These are phyloP conservation scores for Copidosoma floridanum DNA, from an alignment of 1,140 invertebrate genomes.

Conservation along the genomic window DNA sequence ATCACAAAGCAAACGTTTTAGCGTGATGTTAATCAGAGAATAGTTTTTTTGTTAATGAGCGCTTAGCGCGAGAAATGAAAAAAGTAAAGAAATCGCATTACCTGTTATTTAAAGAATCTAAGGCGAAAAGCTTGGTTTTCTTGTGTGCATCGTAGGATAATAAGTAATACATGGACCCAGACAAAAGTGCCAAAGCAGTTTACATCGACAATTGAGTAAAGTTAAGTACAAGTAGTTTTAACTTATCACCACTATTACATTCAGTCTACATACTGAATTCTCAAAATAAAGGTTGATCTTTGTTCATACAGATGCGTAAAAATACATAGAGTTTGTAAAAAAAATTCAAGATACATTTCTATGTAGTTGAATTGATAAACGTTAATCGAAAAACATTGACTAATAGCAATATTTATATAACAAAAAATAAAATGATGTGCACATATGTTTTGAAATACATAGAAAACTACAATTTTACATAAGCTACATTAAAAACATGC, in stretches of 20 bases:
- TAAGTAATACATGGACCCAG: constrained; percentile 36
- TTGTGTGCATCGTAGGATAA: constrained; percentile 37
- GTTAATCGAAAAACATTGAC: too few relatives aligned
- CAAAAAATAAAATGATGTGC: too few relatives aligned
- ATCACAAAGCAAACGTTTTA: too few relatives aligned
- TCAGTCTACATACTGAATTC: constrained; percentile 43
- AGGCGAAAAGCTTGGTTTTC: constrained; percentile 41
- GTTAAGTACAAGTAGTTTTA: constrained; percentile 41
- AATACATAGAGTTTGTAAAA: too few relatives aligned
- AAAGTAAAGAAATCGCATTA: constrained; percentile 37
- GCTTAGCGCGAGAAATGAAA: neutral
- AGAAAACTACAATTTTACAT: too few relatives aligned
- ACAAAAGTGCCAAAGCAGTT: constrained; percentile 35
- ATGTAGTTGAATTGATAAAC: too few relatives aligned
- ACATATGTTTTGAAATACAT: too few relatives aligned
- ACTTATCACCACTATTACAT: constrained; percentile 38
- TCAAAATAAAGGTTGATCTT: too few relatives aligned
- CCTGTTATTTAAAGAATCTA: constrained; percentile 40
- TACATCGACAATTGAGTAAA: constrained; percentile 43
- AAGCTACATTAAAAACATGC: too few relatives aligned
- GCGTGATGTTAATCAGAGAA: neutral
- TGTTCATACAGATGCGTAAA: too few relatives aligned
- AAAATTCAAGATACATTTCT: too few relatives aligned
- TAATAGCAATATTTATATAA: too few relatives aligned
- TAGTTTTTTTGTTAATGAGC: neutral